Conservation (phyloP, 2,888 invertebrate genomes). For the Drosophila cyrtoloma region DNA sequence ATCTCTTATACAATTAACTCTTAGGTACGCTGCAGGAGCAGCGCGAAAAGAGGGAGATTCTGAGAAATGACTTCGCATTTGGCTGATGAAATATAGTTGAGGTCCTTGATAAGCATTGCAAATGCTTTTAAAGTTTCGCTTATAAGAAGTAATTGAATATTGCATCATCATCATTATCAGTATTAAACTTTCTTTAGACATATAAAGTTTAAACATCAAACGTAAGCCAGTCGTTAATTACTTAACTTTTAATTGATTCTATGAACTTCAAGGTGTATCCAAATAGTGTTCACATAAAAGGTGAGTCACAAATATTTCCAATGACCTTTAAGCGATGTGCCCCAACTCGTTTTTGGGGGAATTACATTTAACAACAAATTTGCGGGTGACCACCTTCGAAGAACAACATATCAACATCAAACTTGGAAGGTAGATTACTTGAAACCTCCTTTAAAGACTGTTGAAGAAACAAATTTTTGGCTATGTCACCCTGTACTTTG, state of each 20-base stretch:
- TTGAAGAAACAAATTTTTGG: neutral
- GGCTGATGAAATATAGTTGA: conserved; percentile 58
- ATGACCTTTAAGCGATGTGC: neutral
- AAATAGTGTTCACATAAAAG: neutral
- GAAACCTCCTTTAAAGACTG: neutral
- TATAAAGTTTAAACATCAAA: neutral
- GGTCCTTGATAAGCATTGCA: conserved; percentile 46
- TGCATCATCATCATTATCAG: conserved; percentile 39
- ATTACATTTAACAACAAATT: neutral
- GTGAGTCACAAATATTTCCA: neutral
- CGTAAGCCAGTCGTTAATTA: neutral
- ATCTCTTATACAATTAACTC: neutral
- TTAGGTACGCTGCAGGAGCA: neutral
- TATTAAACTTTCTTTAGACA: neutral
- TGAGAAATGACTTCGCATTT: conserved; percentile 14
- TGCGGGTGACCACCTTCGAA: neutral
- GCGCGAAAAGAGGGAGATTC: conserved; percentile 36
- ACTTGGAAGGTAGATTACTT: neutral
- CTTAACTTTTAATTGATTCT: neutral
- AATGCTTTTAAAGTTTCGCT: conserved; percentile 28
- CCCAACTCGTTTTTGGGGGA: neutral
- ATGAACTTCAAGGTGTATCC: neutral
- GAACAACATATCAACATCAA: neutral
- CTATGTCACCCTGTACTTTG: neutral
- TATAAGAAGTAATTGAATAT: conserved; percentile 18